Percentiles rank a stretch among this genome's conserved stretches.
Conservation (phyloP, 2,113 vertebrate species). For the Rynchops niger region DNA sequence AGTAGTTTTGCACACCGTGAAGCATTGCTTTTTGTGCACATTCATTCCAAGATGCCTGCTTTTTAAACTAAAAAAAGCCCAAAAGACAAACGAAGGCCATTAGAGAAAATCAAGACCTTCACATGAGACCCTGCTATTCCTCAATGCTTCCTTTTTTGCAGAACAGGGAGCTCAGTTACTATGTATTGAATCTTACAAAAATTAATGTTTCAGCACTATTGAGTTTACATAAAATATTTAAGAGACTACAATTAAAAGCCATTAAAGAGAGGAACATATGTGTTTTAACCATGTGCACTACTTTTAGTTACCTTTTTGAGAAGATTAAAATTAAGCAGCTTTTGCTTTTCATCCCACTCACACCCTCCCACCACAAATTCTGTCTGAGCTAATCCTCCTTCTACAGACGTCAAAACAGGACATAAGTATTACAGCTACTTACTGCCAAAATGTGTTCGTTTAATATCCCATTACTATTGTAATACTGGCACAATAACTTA, state of each 20-base stretch:
- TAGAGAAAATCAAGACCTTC: not conserved
- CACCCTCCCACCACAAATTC: constrained; percentile 47
- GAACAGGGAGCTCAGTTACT: not conserved
- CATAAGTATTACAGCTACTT: constrained; percentile 33
- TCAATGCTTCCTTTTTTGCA: not conserved
- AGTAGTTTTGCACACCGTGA: not conserved
- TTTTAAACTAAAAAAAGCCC: not conserved
- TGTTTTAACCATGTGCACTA: not conserved
- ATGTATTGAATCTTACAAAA: not conserved
- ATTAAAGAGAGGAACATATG: not conserved
- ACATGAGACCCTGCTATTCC: not conserved
- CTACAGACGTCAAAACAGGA: constrained; percentile 50
- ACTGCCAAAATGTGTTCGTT: constrained; percentile 28
- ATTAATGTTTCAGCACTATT: not conserved
- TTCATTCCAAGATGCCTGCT: not conserved
- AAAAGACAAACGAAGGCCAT: not conserved
- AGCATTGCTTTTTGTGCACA: not conserved
- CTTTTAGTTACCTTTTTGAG: constrained; percentile 45
- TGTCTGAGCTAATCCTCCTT: constrained; percentile 57
- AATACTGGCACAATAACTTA: constrained; percentile 33
- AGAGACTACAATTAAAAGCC: not conserved
- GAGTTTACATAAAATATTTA: constrained; percentile 3
- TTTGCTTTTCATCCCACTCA: constrained; percentile 53
- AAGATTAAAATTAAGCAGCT: constrained; percentile 63
- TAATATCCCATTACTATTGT: constrained; percentile 49